phyloP scores from a whole-genome alignment of 2,797 vertebrate species.

The Semotilus atromaculatus region DNA sequence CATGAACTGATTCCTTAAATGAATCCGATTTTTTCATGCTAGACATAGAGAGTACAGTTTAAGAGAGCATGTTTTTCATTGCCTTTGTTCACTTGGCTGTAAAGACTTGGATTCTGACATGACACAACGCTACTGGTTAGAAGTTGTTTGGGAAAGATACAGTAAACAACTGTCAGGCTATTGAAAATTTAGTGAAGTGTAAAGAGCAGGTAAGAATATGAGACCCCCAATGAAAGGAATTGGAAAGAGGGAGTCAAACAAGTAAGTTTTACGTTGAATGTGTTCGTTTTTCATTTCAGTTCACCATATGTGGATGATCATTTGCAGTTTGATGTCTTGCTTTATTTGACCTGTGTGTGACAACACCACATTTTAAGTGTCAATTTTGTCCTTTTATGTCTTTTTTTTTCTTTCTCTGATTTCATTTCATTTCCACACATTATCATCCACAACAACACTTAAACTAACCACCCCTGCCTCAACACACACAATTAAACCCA shows the following conservation, averaged over 20 bases:
- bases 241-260: slow-evolving; percentile 15
- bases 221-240: not conserved
- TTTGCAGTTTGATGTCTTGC: not conserved
- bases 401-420: slow-evolving; percentile 83
- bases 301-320: not conserved
- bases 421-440: slow-evolving; percentile 80
- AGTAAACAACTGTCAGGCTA: not conserved
- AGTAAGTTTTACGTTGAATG: slow-evolving; percentile 50
- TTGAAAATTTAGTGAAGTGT: not conserved
- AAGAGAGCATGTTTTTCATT: not conserved
- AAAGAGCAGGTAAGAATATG: not conserved
- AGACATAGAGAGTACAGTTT: not conserved
- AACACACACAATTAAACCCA: slow-evolving; percentile 58
- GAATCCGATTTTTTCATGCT: not conserved
- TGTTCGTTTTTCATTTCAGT: slow-evolving; percentile 18
- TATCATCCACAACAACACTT: slow-evolving; percentile 72
- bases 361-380: slow-evolving; percentile 63
- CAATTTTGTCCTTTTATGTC: slow-evolving; percentile 85
- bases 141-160: not conserved
- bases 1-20: not conserved
- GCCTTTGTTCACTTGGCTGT: not conserved
- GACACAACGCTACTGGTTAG: not conserved
- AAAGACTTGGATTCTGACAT: not conserved
- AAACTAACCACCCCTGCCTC: slow-evolving; percentile 47
- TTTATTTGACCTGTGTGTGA: slow-evolving; percentile 23